Percentiles rank a stretch among this genome's conserved stretches.
These are phyloP conservation scores for Dasyurus viverrinus DNA, from an alignment of 2,113 vertebrate genomes.

Conservation along the genomic window DNA sequence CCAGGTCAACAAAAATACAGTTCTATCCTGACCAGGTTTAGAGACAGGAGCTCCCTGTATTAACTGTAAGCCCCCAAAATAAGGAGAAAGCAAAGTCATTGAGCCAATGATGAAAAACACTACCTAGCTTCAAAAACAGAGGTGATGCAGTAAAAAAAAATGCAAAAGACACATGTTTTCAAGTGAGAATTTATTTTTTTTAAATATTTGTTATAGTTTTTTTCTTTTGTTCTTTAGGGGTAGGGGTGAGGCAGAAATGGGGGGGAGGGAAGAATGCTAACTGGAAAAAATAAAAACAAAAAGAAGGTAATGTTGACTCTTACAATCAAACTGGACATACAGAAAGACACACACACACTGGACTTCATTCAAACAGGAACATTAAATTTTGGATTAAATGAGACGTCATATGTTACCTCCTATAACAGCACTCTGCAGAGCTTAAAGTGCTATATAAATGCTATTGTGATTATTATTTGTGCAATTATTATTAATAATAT, in stretches of 20 bases:
- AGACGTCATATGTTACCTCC: not conserved
- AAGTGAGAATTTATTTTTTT: not conserved
- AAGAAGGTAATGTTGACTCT: not conserved
- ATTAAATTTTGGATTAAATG: not conserved
- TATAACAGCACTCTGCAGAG: not conserved
- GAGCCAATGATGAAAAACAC: not conserved
- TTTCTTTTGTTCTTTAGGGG: not conserved
- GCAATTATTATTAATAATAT: not conserved
- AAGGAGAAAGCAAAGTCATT: not conserved
- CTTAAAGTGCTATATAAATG: not conserved
- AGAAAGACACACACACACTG: not conserved
- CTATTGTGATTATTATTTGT: not conserved
- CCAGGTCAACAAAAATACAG: not conserved
- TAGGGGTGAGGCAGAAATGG: no score
- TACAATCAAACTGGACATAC: not conserved
- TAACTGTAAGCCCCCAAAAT: not conserved
- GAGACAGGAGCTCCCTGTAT: not conserved
- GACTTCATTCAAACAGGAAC: not conserved
- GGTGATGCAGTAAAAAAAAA: not conserved
- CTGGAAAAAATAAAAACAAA: not conserved
- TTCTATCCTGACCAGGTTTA: not conserved
- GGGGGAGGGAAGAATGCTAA: no score
- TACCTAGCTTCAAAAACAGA: not conserved
- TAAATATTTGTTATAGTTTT: not conserved
- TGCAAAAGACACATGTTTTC: not conserved